Base-by-base conservation (phyloP, 2,113 vertebrate species). In the Pseudois nayaur region DNA sequence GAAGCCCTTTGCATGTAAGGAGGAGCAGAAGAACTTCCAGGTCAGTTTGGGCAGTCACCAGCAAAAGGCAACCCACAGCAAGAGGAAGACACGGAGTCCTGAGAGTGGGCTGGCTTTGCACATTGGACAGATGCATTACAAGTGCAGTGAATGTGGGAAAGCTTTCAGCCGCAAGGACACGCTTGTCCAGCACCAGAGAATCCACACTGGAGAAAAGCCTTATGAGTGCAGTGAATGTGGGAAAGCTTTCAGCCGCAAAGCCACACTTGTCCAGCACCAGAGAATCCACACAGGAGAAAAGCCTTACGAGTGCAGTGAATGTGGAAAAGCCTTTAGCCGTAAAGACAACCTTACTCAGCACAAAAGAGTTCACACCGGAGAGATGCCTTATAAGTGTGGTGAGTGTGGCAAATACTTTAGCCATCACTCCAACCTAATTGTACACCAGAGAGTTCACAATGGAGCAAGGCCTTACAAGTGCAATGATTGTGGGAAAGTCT, bases 391-490 rank as follows among this genome's bases (percentile, higher is more conserved):
- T 17, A 94, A 89, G 25, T 98, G 98, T 84, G 74, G 43, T 0
- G 98, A 98, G 16, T 98, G 98, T 89, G 97, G 97, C 31, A 97
- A 97, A 29, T 88, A 93, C 16, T 97, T 98, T 14, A 97, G 96
- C 50, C 97, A 98, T 93, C 98, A 97, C 92, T 98, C 97, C 78
- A 98, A 98, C 54, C 87, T 98, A 9, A 94, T 91, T 23, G 97
- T 97, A 54, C 97, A 98, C 87, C 98, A 97, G 93, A 95, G 96
- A 89, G 98, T 98, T 71, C 98, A 98, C 91, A 98, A 81, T 23
- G 97, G 97, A 55, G 96, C 67, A 16, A 95, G 98, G 67, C 97
- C 97, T 93, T 98, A 79, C 8, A 91, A 96, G 21, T 98, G 98
- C 50, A 96, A 3, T 1, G 52, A 97, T 12, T 98, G 97, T 95